Evolutionary conservation across 2,113 vertebrate species (phyloP), one percentile per base, ranked within the genome.

Genomic region (Tyrannus savana): DNA sequence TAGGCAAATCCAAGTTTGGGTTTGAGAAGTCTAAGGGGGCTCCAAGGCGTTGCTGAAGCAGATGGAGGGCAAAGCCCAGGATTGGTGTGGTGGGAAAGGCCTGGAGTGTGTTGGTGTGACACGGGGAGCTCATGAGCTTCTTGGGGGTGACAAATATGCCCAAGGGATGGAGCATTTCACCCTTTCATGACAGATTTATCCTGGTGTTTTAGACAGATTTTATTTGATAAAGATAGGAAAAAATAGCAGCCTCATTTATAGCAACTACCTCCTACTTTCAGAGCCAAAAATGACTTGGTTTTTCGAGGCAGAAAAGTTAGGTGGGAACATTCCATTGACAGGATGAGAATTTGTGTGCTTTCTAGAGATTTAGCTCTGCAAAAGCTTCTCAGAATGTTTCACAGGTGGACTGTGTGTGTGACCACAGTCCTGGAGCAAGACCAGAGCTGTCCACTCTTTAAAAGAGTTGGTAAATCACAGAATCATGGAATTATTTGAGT

Each of bases 291-390:
- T 3, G 1, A 73, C 58, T 64, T 14, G 0, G 53, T 59, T 91
- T 91, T 89, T 89, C 49, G 78, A 60, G 50, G n/a, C 50, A 84
- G 77, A 77, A 89, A 58, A 23, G 55, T 30, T 39, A n/a, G 37
- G 62, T 60, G 74, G 47, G 21, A 44, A 73, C 55, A 80, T 78
- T 92, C 14, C 35, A 39, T 13, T 81, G 66, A 52, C 91, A 93
- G 30, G 66, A 75, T 35, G 33, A 55, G 64, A 78, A 49, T 46
- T 33, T 14, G 7, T 50, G 33, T 62, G 19, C 10, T 83, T 72
- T 58, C 19, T 33, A 35, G 74, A 59, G 28, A 33, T 63, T 72
- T 50, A 28, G 35, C 69, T 76, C 64, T 52, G 47, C 55, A 89
- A 81, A 55, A 55, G 2, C 35, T 75, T 84, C 47, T 30, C 33